phyloP scores from a whole-genome alignment of 2,113 vertebrate genomes.

The Lethenteron reissneri region DNA sequence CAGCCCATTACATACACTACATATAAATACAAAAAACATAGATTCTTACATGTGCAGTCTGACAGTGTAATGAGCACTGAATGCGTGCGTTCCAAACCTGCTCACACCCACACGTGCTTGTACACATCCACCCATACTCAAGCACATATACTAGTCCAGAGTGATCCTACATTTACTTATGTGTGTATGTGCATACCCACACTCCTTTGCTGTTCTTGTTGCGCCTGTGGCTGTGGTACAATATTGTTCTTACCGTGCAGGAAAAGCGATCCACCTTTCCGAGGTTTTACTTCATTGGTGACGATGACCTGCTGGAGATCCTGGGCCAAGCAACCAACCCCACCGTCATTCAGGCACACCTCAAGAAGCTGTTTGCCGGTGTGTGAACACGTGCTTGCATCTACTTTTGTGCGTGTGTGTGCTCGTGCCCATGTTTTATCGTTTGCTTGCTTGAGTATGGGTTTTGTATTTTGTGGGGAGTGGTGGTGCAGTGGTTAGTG shows the following conservation, averaged over 20 bases:
- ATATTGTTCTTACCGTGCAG: constrained; percentile 21
- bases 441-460: neutral
- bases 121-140: too few relatives aligned
- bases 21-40: too few relatives aligned
- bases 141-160: too few relatives aligned
- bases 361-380: constrained; percentile 95
- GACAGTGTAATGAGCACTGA: too few relatives aligned
- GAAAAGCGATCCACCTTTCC: constrained; percentile 90
- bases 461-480: neutral
- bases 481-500: too few relatives aligned
- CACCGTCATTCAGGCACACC: constrained; percentile 70
- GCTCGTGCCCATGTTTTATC: neutral
- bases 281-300: constrained; percentile 89
- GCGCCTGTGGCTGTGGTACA: neutral
- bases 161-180: too few relatives aligned
- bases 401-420: neutral
- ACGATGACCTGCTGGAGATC: constrained; percentile 87
- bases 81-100: too few relatives aligned
- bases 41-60: too few relatives aligned
- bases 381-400: constrained; percentile 11
- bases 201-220: neutral
- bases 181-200: too few relatives aligned
- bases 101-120: too few relatives aligned
- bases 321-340: constrained; percentile 79
- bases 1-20: too few relatives aligned